These are phyloP conservation scores for Epinephelus coioides DNA, from an alignment of 2,797 vertebrate species.

Conservation along the genomic window DNA sequence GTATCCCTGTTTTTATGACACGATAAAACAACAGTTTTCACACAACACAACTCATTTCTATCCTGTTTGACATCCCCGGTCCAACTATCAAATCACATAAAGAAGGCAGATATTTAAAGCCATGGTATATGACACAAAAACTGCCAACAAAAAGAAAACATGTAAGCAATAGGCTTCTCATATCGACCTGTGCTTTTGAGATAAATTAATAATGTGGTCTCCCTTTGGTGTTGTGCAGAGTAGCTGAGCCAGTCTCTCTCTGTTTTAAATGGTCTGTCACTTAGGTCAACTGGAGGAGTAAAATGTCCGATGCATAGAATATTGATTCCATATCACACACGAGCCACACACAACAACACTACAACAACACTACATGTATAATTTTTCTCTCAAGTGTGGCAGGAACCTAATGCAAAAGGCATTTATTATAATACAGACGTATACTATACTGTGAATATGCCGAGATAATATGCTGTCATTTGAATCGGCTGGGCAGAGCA, in stretches of 20 bases:
- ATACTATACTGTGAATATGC: conserved; percentile 52
- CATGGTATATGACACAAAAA: conserved; percentile 50
- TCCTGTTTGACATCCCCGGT: conserved; percentile 2
- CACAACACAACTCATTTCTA: background rate
- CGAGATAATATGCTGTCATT: conserved; percentile 41
- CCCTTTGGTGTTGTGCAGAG: conserved; percentile 70
- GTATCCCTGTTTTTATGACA: conserved; percentile 22
- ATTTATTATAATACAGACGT: conserved; percentile 66
- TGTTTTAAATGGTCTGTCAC: conserved; percentile 83
- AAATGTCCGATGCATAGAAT: conserved; percentile 78
- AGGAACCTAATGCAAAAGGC: conserved; percentile 69
- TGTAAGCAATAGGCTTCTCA: conserved; percentile 70
- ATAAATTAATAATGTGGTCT: conserved; percentile 83
- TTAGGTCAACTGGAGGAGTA: conserved; percentile 79
- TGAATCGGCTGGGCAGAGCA: background rate
- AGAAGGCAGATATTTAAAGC: conserved; percentile 44
- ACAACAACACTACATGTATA: conserved; percentile 53
- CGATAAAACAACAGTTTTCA: background rate
- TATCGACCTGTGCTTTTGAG: conserved; percentile 82
- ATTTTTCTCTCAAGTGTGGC: conserved; percentile 68
- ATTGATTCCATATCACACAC: conserved; percentile 77
- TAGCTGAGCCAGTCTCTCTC: conserved; percentile 70
- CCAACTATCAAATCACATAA: conserved; percentile 33
- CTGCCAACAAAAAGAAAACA: conserved; percentile 67
- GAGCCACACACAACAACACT: conserved; percentile 51